Conservation (phyloP, 2,888 invertebrate genomes). For the Crepidodera aurea region DNA sequence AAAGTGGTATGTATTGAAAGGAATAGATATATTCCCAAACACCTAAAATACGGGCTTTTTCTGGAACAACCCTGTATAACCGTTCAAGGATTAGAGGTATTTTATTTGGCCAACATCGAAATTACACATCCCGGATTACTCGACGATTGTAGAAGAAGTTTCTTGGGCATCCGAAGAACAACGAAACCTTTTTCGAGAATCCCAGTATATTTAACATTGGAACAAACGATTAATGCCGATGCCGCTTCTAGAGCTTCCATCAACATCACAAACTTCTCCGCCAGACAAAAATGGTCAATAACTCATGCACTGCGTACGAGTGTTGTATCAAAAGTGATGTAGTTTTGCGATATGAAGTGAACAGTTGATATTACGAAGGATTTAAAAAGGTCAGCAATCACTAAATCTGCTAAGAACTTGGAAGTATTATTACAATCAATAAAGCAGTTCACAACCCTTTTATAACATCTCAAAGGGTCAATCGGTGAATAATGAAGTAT, state of each 20-base stretch:
- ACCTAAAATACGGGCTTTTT: too few relatives aligned
- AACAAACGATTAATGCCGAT: conserved; percentile 40
- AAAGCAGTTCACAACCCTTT: conserved; percentile 42
- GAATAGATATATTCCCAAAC: too few relatives aligned
- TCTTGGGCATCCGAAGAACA: conserved; percentile 22
- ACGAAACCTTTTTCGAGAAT: conserved; percentile 36
- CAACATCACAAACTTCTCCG: conserved; percentile 43
- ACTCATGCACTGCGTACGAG: conserved; percentile 41
- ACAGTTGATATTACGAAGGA: conserved; percentile 42
- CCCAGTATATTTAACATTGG: conserved; percentile 41
- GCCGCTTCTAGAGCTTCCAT: conserved; percentile 36
- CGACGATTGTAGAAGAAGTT: conserved; percentile 30
- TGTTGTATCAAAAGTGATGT: conserved; percentile 33
- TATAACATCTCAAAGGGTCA: conserved; percentile 46
- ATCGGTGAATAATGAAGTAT: conserved; percentile 40
- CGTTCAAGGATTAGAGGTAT: too few relatives aligned
- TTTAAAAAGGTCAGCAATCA: conserved; percentile 35
- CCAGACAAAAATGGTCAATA: conserved; percentile 38
- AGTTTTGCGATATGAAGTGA: conserved; percentile 30
- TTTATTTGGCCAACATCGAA: too few relatives aligned
- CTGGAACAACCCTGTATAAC: too few relatives aligned
- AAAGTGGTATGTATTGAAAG: too few relatives aligned
- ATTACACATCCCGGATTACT: conserved; percentile 35
- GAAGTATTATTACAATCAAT: conserved; percentile 34
- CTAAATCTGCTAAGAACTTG: conserved; percentile 38